These are phyloP conservation scores for Desoria tigrina DNA, from an alignment of 2,888 invertebrate genomes.

Conservation along the genomic window DNA sequence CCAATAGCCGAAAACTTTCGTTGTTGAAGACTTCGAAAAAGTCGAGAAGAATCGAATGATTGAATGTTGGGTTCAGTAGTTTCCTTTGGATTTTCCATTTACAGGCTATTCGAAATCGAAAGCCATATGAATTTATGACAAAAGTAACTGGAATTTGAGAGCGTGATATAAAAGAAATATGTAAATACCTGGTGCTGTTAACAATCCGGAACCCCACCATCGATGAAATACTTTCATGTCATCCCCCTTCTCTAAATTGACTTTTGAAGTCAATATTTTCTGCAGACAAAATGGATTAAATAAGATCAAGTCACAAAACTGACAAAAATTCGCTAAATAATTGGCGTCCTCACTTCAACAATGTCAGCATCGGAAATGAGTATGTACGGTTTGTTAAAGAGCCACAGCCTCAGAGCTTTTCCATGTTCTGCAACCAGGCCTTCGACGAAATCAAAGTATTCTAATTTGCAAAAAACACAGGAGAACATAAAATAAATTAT, in stretches of 20 bases:
- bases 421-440: background rate
- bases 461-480: too few relatives aligned
- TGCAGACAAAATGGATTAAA: slow-evolving; percentile 54
- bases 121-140: background rate
- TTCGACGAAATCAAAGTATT: background rate
- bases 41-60: slow-evolving; percentile 73
- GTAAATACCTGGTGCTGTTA: slow-evolving; percentile 60
- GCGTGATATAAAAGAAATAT: background rate
- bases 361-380: background rate
- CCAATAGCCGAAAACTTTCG: slow-evolving; percentile 63
- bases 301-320: too few relatives aligned
- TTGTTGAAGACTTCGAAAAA: slow-evolving; percentile 71
- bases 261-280: slow-evolving; percentile 63
- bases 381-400: slow-evolving; percentile 14
- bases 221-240: slow-evolving; percentile 63
- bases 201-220: slow-evolving; percentile 64
- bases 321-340: too few relatives aligned
- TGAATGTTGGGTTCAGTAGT: slow-evolving; percentile 75
- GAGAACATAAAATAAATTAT: too few relatives aligned
- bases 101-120: slow-evolving; percentile 26
- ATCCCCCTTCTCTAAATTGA: slow-evolving; percentile 64
- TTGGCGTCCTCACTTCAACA: slow-evolving; percentile 6
- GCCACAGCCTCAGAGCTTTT: background rate
- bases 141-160: background rate
- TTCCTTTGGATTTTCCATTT: slow-evolving; percentile 72